phyloP scores from a whole-genome alignment of 2,113 vertebrate species.

The Plotosus lineatus region DNA sequence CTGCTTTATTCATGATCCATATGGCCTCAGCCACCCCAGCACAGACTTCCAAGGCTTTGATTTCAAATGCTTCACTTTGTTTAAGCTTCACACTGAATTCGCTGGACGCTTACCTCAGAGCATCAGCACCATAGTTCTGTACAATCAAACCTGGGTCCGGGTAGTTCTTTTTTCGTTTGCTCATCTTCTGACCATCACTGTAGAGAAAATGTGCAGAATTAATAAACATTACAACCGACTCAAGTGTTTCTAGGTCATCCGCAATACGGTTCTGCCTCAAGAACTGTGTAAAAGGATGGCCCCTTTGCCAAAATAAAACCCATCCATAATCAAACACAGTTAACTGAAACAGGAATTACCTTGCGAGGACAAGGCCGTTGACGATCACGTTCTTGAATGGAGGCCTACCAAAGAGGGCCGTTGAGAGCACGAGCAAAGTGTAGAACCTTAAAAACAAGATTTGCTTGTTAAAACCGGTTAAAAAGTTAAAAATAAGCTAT shows the following conservation, averaged over 20 bases:
- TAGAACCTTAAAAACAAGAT: conserved; percentile 83
- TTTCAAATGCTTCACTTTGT: conserved; percentile 42
- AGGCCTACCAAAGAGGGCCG: conserved; percentile 91
- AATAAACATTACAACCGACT: conserved; percentile 56
- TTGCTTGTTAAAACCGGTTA: neutral
- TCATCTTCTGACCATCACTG: conserved; percentile 99
- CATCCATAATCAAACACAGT: neutral
- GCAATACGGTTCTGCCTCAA: conserved; percentile 20
- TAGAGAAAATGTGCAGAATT: conserved; percentile 53
- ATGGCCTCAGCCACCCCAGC: conserved; percentile 54
- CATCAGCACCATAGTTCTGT: conserved; percentile 88
- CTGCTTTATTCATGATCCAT: conserved; percentile 73
- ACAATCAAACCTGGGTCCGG: conserved; percentile 87
- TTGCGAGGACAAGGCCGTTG: conserved; percentile 93
- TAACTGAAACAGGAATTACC: conserved; percentile 68
- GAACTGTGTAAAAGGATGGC: neutral
- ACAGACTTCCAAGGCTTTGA: conserved; percentile 56
- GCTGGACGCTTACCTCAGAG: conserved; percentile 81
- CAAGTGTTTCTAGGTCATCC: conserved; percentile 68
- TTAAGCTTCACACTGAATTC: neutral
- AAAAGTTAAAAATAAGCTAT: neutral
- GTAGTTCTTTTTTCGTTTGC: conserved; percentile 98
- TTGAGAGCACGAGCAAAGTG: conserved; percentile 90
- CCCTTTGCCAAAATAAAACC: neutral
- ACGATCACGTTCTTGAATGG: conserved; percentile 98